Evolutionary conservation across 2,797 vertebrate species (phyloP).

Genomic region (Vultur gryphus): DNA sequence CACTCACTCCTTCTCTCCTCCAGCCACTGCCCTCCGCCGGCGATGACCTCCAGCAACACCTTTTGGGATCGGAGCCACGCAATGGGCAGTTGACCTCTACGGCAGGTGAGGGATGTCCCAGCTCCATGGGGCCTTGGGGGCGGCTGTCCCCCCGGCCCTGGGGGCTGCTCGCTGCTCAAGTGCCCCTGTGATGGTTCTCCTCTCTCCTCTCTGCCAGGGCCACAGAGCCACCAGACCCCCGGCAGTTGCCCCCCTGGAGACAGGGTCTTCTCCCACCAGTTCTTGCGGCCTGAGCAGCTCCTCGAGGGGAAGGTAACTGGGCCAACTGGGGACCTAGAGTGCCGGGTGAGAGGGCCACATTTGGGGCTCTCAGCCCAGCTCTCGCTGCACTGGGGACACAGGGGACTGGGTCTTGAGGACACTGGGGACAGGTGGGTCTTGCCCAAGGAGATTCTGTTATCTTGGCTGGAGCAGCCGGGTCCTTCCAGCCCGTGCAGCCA

Average conservation of each 20-base stretch:
- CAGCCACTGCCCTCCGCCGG: slow-evolving; percentile 64
- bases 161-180: background rate
- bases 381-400: background rate
- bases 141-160: background rate
- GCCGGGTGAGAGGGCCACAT: background rate
- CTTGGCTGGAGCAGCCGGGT: background rate
- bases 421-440: background rate
- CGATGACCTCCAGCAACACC: slow-evolving; percentile 59
- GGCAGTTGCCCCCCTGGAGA: slow-evolving; percentile 61
- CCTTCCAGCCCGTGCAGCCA: background rate
- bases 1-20: background rate
- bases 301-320: slow-evolving; percentile 75
- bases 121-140: background rate
- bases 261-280: slow-evolving; percentile 70
- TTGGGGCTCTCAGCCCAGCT: background rate
- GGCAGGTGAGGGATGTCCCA: slow-evolving; percentile 30
- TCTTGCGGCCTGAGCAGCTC: slow-evolving; percentile 74
- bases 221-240: slow-evolving; percentile 43
- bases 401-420: background rate
- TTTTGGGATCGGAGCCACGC: slow-evolving; percentile 24
- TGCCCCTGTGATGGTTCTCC: background rate
- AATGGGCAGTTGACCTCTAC: slow-evolving; percentile 58
- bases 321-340: background rate
- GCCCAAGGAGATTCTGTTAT: background rate
- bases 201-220: slow-evolving; percentile 34